Conservation (phyloP, 2,113 vertebrate species). For the Hippocampus guttulatus region DNA sequence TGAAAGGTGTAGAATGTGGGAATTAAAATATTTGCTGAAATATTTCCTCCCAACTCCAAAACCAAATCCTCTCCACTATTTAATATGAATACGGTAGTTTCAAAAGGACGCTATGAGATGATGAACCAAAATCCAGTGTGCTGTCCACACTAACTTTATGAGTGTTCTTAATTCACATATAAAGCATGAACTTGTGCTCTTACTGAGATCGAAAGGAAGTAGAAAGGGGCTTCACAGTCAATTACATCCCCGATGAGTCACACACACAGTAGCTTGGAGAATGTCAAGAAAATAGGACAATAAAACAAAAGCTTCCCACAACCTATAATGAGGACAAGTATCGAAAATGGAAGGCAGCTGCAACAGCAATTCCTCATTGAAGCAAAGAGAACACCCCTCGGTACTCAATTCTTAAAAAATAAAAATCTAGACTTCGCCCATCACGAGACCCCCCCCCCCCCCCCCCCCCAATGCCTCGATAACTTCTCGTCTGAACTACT, state of each 20-base stretch:
- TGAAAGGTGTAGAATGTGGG: too few species aligned
- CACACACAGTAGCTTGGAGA: not conserved
- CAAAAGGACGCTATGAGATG: not conserved
- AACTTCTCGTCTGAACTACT: not conserved
- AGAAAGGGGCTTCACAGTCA: too few species aligned
- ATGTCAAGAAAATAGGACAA: not conserved
- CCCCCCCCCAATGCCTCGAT: not conserved
- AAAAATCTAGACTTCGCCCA: not conserved
- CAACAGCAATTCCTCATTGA: not conserved
- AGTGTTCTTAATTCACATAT: not conserved
- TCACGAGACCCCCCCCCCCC: not conserved
- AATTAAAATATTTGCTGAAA: not conserved
- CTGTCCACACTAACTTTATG: not conserved
- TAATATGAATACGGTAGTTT: not conserved
- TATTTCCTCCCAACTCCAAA: not conserved
- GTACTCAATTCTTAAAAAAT: not conserved
- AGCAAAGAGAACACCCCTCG: not conserved
- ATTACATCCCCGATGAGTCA: not conserved
- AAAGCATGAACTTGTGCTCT: not conserved
- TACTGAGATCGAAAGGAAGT: not conserved
- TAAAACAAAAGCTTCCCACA: not conserved
- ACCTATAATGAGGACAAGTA: not conserved
- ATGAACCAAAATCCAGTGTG: not conserved
- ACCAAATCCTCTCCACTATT: not conserved
- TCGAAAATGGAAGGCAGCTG: not conserved